Percentiles rank a stretch among this genome's conserved stretches.
Conservation (phyloP, 92 coral and sea anemone genomes). For the Epizoanthus rinbou region DNA sequence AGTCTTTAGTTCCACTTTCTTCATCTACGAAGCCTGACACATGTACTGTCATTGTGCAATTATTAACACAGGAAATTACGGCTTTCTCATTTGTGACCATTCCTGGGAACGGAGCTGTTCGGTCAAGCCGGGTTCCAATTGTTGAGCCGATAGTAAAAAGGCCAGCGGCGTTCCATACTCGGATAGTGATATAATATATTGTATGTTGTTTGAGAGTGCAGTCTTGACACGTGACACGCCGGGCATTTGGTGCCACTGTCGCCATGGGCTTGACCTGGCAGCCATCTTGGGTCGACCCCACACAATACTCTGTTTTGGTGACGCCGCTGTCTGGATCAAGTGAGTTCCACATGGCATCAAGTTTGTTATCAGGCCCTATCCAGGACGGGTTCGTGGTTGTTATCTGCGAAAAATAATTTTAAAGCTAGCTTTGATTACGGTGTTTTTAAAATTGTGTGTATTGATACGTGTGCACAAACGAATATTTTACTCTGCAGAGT, state of each 20-base stretch:
- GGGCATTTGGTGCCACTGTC: constrained; percentile 49
- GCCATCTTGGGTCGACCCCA: constrained; percentile 77
- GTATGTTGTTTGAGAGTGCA: constrained; percentile 66
- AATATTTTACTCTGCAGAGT: too few relatives aligned
- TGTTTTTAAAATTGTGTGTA: too few relatives aligned
- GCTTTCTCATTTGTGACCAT: constrained; percentile 37
- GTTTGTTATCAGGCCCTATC: constrained; percentile 64
- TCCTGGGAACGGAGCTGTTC: constrained; percentile 76
- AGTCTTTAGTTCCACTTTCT: constrained; percentile 74
- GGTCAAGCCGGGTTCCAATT: constrained; percentile 64
- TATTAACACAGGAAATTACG: constrained; percentile 57
- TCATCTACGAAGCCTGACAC: constrained; percentile 65
- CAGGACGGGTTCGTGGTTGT: constrained; percentile 55
- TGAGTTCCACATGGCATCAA: constrained; percentile 71
- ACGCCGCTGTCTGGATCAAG: constrained; percentile 81
- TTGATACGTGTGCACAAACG: too few relatives aligned
- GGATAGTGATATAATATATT: constrained; percentile 75
- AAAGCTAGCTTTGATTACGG: too few relatives aligned
- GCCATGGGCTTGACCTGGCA: constrained; percentile 86
- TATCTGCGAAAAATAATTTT: constrained; percentile 37
- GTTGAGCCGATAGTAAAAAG: constrained; percentile 72
- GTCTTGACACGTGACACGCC: constrained; percentile 69
- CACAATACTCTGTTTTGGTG: constrained; percentile 80
- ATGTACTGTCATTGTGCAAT: constrained; percentile 58
- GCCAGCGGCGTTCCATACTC: constrained; percentile 91